These are phyloP conservation scores for Lanius ludovicianus DNA, from an alignment of 2,113 vertebrate genomes.

Conservation along the genomic window DNA sequence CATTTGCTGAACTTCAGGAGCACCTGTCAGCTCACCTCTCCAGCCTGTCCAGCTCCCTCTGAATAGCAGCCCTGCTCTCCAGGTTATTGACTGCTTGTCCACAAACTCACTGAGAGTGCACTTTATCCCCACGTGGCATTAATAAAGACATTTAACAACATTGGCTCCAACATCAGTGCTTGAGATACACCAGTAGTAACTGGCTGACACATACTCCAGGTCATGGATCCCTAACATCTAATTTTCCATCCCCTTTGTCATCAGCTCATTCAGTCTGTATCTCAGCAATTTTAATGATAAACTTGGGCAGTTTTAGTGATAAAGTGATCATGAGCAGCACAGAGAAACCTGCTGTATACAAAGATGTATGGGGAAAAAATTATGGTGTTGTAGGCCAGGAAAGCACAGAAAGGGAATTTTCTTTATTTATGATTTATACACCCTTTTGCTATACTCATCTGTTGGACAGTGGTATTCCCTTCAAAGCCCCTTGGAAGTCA, in stretches of 20 bases:
- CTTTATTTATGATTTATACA: not conserved
- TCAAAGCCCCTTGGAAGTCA: not conserved
- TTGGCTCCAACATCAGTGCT: not conserved
- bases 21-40: not conserved
- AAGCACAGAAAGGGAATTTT: not conserved
- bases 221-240: not conserved
- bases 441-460: not conserved
- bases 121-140: not conserved
- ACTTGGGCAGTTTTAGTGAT: not conserved
- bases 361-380: not conserved
- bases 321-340: not conserved
- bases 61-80: not conserved
- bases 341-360: not conserved
- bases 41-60: not conserved
- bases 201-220: not conserved
- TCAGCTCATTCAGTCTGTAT: not conserved
- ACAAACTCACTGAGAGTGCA: not conserved
- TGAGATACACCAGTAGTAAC: not conserved
- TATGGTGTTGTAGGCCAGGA: not conserved
- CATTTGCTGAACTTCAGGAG: not conserved
- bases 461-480: not conserved
- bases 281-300: not conserved
- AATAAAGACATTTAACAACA: not conserved
- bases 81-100: not conserved
- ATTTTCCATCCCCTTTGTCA: not conserved